These are phyloP conservation scores for Psophia crepitans DNA, from an alignment of 2,113 vertebrate genomes.

Conservation along the genomic window DNA sequence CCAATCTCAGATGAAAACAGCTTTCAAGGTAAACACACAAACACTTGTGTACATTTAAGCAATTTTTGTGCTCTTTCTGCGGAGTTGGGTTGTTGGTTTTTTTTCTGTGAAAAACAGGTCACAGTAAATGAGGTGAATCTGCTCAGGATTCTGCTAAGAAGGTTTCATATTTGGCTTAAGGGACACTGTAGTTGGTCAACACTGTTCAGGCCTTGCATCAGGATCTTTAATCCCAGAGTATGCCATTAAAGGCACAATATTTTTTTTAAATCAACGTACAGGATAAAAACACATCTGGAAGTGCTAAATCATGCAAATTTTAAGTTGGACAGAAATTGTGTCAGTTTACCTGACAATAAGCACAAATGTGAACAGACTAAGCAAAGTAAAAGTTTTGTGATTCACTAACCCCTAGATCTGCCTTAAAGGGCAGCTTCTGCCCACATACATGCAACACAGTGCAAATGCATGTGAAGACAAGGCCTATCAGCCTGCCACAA, in stretches of 20 bases:
- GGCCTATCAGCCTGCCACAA: not conserved
- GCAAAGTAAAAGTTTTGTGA: not conserved
- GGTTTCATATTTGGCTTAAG: not conserved
- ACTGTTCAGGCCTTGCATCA: not conserved
- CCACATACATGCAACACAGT: not conserved
- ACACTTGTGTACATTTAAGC: not conserved
- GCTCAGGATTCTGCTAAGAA: not conserved
- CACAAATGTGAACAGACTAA: not conserved
- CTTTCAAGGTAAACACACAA: not conserved
- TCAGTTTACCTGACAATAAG: not conserved
- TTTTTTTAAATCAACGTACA: not conserved
- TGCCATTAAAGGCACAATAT: not conserved
- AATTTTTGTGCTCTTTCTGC: not conserved
- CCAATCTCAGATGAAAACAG: not conserved
- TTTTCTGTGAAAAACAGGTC: not conserved
- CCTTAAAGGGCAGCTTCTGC: not conserved
- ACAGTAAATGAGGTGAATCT: not conserved
- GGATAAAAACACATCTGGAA: not conserved
- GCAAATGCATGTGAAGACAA: not conserved
- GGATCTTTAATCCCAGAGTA: not conserved
- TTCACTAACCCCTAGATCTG: not conserved
- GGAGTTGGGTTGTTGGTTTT: not conserved
- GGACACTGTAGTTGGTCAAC: not conserved
- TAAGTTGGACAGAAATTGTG: not conserved
- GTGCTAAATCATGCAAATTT: not conserved